A percentile compares a stretch with the other conserved stretches of the same genome.
phyloP scores from a whole-genome alignment of 2,888 invertebrate genomes.

The Spicauda simplicius region DNA sequence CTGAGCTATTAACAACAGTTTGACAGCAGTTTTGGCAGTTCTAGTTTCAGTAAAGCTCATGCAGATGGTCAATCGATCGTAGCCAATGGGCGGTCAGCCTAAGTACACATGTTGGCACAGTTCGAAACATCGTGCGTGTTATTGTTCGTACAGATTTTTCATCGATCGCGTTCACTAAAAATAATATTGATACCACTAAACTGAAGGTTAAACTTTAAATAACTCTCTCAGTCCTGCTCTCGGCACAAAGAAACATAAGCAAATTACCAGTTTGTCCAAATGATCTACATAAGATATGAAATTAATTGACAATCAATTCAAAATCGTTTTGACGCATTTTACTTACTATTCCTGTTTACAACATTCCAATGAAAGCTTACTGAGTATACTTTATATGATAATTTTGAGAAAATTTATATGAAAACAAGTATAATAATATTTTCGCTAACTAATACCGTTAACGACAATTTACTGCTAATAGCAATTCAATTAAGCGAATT shows the following conservation, averaged over 20 bases:
- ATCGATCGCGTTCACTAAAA: constrained; percentile 20
- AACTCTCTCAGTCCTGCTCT: constrained; percentile 57
- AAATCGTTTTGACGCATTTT: constrained; percentile 35
- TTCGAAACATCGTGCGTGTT: constrained; percentile 14
- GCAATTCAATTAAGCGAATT: constrained; percentile 16
- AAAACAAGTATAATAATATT: background rate
- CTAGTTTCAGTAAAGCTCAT: too few relatives aligned
- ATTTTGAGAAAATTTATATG: constrained; percentile 42
- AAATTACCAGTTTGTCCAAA: constrained; percentile 44
- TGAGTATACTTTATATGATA: constrained; percentile 38
- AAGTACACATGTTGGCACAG: constrained; percentile 21
- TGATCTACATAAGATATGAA: constrained; percentile 36
- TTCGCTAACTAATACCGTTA: constrained; percentile 16
- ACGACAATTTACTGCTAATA: constrained; percentile 3
- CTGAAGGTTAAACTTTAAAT: constrained; percentile 61
- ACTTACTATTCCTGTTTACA: background rate
- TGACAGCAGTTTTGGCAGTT: too few relatives aligned
- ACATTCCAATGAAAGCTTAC: constrained; percentile 1
- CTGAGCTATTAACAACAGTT: too few relatives aligned
- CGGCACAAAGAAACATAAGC: constrained; percentile 64
- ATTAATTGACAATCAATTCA: constrained; percentile 40
- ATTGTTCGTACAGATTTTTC: constrained; percentile 12
- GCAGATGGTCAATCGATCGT: too few relatives aligned
- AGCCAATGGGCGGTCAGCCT: too few relatives aligned
- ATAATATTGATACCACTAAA: constrained; percentile 41